Evolutionary conservation across 1,140 invertebrate species (phyloP).

Genomic region (Halesus radiatus): DNA sequence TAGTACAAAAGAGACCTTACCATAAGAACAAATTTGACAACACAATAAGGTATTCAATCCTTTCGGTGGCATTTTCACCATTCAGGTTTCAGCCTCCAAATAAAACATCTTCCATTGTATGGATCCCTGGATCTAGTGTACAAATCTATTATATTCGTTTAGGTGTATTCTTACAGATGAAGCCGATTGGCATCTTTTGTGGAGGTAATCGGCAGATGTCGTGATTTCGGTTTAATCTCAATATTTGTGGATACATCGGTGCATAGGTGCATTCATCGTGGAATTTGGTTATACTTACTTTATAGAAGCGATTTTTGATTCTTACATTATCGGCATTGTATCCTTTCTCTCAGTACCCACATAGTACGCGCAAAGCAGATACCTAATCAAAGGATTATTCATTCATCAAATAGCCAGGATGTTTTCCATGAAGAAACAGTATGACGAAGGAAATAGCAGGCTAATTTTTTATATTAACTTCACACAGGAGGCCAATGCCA

Average conservation of each 20-base stretch:
- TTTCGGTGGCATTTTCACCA: constrained; percentile 50
- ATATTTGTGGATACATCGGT: neutral
- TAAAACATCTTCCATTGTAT: constrained; percentile 52
- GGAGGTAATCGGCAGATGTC: constrained; percentile 33
- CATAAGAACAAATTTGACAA: constrained; percentile 53
- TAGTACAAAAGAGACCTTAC: constrained; percentile 42
- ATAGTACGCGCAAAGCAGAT: no score
- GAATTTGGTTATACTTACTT: no score
- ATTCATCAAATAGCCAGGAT: no score
- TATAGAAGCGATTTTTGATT: no score
- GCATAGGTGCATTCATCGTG: no score
- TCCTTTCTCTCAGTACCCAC: no score
- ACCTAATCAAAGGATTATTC: no score
- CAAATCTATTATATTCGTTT: constrained; percentile 40
- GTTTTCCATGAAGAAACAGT: no score
- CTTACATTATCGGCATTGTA: no score
- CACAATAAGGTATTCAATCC: constrained; percentile 55
- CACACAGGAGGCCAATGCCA: no score
- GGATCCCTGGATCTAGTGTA: constrained; percentile 37
- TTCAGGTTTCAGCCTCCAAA: constrained; percentile 28
- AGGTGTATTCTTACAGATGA: constrained; percentile 42
- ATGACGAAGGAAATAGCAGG: no score
- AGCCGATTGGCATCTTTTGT: constrained; percentile 26
- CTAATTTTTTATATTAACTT: no score
- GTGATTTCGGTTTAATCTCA: neutral